A percentile compares a stretch with the other conserved stretches of the same genome.
These are phyloP conservation scores for Acanthisitta chloris DNA, from an alignment of 2,113 vertebrate species.

Conservation along the genomic window DNA sequence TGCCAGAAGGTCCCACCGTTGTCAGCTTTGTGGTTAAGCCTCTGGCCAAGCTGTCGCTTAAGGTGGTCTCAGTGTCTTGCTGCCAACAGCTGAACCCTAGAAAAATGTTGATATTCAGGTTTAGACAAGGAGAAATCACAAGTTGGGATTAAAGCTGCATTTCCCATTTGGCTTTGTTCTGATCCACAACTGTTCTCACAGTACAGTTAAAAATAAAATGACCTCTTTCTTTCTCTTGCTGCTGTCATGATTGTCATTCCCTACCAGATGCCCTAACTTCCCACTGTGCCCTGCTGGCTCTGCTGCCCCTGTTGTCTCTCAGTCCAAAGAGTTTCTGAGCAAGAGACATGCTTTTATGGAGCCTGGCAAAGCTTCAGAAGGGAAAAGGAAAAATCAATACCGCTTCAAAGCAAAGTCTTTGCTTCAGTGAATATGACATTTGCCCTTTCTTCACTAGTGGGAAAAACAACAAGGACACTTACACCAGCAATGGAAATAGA, in stretches of 20 bases:
- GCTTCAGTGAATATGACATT: slow-evolving; percentile 67
- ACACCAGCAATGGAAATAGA: slow-evolving; percentile 38
- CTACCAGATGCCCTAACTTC: slow-evolving; percentile 26
- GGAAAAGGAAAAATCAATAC: slow-evolving; percentile 64
- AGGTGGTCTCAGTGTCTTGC: not conserved
- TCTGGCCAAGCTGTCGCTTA: not conserved
- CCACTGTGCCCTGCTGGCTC: not conserved
- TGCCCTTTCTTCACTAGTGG: slow-evolving; percentile 60
- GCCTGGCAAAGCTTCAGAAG: slow-evolving; percentile 53
- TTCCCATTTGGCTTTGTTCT: not conserved
- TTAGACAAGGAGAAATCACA: not conserved
- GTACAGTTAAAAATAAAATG: slow-evolving; percentile 46
- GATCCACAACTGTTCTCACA: not conserved
- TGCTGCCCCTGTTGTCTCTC: slow-evolving; percentile 52
- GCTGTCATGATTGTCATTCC: slow-evolving; percentile 39
- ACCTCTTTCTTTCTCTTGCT: slow-evolving; percentile 48
- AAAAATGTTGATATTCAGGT: not conserved
- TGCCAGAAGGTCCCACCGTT: not conserved
- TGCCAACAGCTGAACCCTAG: not conserved
- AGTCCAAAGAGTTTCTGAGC: slow-evolving; percentile 52
- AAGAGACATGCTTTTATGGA: slow-evolving; percentile 52
- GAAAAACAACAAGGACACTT: slow-evolving; percentile 64
- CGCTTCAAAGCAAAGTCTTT: slow-evolving; percentile 47
- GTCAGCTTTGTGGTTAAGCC: not conserved
- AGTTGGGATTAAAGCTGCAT: not conserved